A percentile compares a stretch with the other conserved stretches of the same genome.
Conservation (phyloP, 2,797 vertebrate species). For the Sitta carolinensis region DNA sequence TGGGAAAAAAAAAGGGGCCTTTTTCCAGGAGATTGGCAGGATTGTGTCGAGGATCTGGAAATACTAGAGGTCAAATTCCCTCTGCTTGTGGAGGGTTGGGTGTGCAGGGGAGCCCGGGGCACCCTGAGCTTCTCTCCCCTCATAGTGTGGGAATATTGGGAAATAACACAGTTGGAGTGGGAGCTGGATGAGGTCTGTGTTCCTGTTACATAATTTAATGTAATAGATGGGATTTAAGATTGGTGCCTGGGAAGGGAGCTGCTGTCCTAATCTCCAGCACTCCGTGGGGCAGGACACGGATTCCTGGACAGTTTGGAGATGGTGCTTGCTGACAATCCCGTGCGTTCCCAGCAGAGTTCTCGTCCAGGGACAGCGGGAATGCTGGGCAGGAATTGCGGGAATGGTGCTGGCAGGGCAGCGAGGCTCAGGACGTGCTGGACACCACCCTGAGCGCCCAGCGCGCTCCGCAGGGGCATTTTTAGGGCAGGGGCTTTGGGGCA, state of each 20-base stretch:
- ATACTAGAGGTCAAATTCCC: neutral
- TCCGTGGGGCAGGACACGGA: neutral
- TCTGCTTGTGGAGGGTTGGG: neutral
- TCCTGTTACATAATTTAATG: accelerated
- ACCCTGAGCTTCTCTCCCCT: neutral
- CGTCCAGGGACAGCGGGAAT: neutral
- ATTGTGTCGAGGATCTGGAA: neutral
- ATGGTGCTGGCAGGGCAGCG: neutral
- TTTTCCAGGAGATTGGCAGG: neutral
- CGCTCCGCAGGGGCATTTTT: neutral
- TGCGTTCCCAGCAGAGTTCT: neutral
- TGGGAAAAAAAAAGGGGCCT: neutral
- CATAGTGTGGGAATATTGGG: accelerated
- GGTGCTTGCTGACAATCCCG: neutral
- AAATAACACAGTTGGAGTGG: accelerated
- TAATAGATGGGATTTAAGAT: neutral
- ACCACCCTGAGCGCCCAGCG: accelerated
- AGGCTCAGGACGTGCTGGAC: neutral
- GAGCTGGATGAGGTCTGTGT: neutral
- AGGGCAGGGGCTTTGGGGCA: neutral
- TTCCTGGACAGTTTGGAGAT: neutral
- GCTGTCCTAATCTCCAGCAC: neutral
- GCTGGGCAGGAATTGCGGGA: neutral
- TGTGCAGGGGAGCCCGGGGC: neutral
- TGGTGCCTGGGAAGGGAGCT: neutral